Evolutionary conservation across 2,113 vertebrate genomes (phyloP), one percentile per base, ranked within the genome.

Genomic region (Microcebus tavaratra): DNA sequence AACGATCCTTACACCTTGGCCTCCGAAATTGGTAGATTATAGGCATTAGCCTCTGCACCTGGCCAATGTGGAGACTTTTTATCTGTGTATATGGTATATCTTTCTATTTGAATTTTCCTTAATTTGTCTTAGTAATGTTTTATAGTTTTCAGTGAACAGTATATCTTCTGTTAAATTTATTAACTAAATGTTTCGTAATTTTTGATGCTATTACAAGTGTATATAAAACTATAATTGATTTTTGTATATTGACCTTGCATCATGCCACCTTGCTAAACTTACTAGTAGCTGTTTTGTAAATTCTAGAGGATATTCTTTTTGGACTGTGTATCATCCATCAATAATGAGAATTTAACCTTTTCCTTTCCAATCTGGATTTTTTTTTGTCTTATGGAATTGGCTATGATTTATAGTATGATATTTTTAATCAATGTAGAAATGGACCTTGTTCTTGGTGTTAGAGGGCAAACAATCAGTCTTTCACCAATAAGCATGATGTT

Each of bases 221-320:
- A 42, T 14, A 15, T 94, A 67, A 73, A 78, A 59, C 68, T 90
- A 42, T 21, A 57, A 2, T 59, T 94, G 11, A n/a, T 94, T 78
- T 96, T 68, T 89, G 27, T 50, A 9, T 86, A 17, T 65, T 90
- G 65, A 84, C 18, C n/a, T 70, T 78, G 7, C 53, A 50, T 86
- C 14, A 5, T 93, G 63, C 13, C 80, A 57, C 25, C 34, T 91
- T 95, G 48, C 13, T 87, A 90, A 90, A 90, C n/a, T 97, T 29
- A 81, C 21, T 73, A 29, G 14, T 34, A 45, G 6, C 31, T 72
- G 55, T 90, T 82, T 94, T 72, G 68, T 85, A 85, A 23, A 61
- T 75, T 63, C 20, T 86, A 25, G n/a, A 80, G 31, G n/a, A 57
- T 57, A 45, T 81, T 92, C 34, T 84, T 0, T 85, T 92, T 92